Percentiles rank a stretch among this genome's conserved stretches.
Conservation (phyloP, 2,888 invertebrate genomes). For the Nasonovia ribisnigri region DNA sequence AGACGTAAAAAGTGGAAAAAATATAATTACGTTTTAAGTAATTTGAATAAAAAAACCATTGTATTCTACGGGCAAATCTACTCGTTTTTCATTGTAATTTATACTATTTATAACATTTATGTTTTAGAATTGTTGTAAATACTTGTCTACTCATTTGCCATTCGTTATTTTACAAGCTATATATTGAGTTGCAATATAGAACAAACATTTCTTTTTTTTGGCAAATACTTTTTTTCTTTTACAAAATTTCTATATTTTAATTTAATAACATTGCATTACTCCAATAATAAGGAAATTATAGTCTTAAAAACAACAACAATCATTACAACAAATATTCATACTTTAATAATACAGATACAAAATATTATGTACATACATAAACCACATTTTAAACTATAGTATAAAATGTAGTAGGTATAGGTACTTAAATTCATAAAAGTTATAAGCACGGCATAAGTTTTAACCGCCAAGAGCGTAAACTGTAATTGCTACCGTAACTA, state of each 20-base stretch:
- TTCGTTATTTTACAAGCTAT: background rate
- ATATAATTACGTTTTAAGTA: background rate
- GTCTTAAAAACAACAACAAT: slow-evolving; percentile 1
- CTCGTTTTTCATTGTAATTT: background rate
- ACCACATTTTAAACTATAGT: background rate
- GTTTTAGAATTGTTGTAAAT: background rate
- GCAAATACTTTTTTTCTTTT: background rate
- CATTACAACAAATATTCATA: too few species aligned
- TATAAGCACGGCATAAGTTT: background rate
- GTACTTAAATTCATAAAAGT: background rate
- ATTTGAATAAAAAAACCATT: background rate
- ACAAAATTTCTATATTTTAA: background rate
- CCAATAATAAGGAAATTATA: background rate
- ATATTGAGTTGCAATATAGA: background rate
- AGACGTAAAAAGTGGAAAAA: background rate
- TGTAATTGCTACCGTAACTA: background rate
- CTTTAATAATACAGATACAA: background rate
- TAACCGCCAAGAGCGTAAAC: background rate
- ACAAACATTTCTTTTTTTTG: background rate
- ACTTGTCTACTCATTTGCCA: background rate
- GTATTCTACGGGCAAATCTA: background rate
- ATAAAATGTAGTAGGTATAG: background rate
- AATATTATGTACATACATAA: background rate
- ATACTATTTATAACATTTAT: background rate
- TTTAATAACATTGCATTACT: background rate